phyloP scores from a whole-genome alignment of 2,888 invertebrate species.

The Drosophila glabriapex region DNA sequence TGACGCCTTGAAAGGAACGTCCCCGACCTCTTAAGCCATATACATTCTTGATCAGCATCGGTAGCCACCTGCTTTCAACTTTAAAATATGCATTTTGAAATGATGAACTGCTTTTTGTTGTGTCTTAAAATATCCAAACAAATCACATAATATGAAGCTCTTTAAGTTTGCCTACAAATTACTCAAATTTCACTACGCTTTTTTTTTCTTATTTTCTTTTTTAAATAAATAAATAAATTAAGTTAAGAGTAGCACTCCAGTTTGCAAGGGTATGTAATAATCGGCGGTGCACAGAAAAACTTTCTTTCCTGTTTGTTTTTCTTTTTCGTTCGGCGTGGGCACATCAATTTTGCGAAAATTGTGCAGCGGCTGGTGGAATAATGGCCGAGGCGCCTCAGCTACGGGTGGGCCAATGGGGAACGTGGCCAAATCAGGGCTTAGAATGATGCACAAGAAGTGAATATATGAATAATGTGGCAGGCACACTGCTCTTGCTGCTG shows the following conservation, averaged over 20 bases:
- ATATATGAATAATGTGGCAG: constrained; percentile 63
- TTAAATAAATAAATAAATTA: neutral
- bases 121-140: neutral
- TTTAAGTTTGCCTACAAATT: neutral
- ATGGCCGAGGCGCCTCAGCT: constrained; percentile 43
- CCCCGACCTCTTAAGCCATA: neutral
- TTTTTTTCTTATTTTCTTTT: constrained; percentile 12
- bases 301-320: constrained; percentile 4
- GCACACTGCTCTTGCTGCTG: constrained; percentile 30
- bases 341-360: constrained; percentile 74
- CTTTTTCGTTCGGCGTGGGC: constrained; percentile 43
- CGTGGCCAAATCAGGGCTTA: constrained; percentile 53
- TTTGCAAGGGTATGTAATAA: neutral
- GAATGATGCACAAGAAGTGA: constrained; percentile 49
- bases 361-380: constrained; percentile 57
- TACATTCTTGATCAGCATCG: neutral
- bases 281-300: neutral
- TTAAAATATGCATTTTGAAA: neutral
- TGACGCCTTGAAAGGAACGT: neutral
- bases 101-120: too few relatives aligned
- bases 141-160: neutral
- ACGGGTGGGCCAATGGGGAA: constrained; percentile 30
- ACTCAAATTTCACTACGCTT: neutral
- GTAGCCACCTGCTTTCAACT: neutral
- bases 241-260: neutral